Conservation (phyloP, 1,140 invertebrate species). For the Oreohelix idahoensis region DNA sequence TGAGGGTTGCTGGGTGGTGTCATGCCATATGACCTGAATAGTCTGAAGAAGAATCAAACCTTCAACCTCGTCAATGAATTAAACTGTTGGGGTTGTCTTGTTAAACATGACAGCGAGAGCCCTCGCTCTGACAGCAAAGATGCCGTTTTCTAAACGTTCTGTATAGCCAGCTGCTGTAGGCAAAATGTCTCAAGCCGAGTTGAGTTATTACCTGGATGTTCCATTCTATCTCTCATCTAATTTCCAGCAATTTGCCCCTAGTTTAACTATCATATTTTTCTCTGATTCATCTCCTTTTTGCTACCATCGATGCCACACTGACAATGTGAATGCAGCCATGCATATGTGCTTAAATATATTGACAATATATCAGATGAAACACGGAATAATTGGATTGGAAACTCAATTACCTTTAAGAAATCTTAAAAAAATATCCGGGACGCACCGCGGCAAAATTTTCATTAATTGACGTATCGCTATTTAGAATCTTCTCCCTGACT, state of each 20-base stretch:
- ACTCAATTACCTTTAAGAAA: neutral
- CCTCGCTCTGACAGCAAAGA: neutral
- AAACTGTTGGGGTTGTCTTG: neutral
- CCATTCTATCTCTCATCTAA: neutral
- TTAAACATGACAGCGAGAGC: neutral
- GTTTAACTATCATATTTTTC: too few species aligned
- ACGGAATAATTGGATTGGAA: neutral
- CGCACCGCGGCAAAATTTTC: neutral
- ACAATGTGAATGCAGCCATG: neutral
- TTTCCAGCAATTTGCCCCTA: neutral
- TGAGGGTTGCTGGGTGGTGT: too few species aligned
- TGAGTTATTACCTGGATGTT: neutral
- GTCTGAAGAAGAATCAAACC: too few species aligned
- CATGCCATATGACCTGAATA: too few species aligned
- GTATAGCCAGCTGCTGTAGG: neutral
- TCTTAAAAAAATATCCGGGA: neutral
- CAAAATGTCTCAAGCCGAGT: neutral
- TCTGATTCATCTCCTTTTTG: neutral
- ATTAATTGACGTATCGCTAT: constrained; percentile 17
- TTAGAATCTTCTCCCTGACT: neutral
- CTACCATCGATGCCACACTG: neutral
- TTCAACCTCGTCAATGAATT: neutral
- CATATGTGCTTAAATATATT: neutral
- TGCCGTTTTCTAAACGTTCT: neutral
- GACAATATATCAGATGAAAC: neutral